Base-by-base conservation (phyloP, 2,797 vertebrate species). In the Anas acuta region DNA sequence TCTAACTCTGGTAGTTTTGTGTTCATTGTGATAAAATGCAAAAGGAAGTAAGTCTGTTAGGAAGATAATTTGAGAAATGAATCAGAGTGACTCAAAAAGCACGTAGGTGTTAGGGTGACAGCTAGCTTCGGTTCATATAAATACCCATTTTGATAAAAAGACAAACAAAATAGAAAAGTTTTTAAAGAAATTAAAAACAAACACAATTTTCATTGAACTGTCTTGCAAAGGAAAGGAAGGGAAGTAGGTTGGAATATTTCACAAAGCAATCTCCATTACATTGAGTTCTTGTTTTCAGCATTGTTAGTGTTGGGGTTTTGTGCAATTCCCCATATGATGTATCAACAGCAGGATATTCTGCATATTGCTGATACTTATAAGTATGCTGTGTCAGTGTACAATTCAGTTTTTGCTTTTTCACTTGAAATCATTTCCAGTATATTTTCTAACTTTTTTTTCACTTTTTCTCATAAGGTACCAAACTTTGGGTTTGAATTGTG, bases 21-120 rank as follows among this genome's bases (percentile, higher is more conserved):
- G 41, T 64, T 90, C 90, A 45, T 77, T 82, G 61, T 77, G 65
- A 77, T 93, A 69, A 89, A 92, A 89, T 75, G 83, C 37, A 47
- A 73, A 89, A 77, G 69, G 69, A 92, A 80, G 26, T 83, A 87
- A 80, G 81, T 83, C 73, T 95, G 23, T 60, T 93, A 57, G 62
- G 32, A 78, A 58, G 71, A 53, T 83, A 85, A 95, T 90, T 95
- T 80, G 49, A 92, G 61, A 92, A 94, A 90, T 89, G 37, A 92
- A 87, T 95, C 88, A 79, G 53, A 80, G 54, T 87, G 69, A 92
- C 71, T 93, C 71, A 61, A 94, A 83, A 90, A 90, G 60, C 53
- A 51, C 35, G 81, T 92, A 96, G 90, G 94, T 92, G 91, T 85
- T 83, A 60, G n/a, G 41, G 65, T 92, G 88, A 77, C 84, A 95